Evolutionary conservation across 2,797 vertebrate species (phyloP).

Genomic region (Smutsia gigantea): DNA sequence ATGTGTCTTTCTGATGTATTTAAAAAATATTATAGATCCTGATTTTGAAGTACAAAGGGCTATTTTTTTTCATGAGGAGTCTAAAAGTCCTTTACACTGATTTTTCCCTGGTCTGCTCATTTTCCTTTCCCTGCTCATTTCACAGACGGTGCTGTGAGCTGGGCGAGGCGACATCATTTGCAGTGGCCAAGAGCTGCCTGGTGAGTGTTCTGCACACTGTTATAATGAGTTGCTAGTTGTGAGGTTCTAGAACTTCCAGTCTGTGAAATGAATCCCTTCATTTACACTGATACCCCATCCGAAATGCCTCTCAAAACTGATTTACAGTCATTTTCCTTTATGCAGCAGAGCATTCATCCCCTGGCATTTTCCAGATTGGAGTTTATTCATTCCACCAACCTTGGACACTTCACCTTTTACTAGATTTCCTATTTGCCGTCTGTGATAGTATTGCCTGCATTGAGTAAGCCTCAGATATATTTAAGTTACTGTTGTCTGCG

Average conservation of each 20-base stretch:
- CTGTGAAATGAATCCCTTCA: background rate
- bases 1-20: slow-evolving; percentile 31
- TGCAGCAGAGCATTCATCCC: background rate
- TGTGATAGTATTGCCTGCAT: background rate
- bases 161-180: slow-evolving; percentile 42
- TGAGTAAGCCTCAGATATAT: background rate
- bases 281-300: background rate
- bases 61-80: background rate
- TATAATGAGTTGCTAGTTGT: background rate
- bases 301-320: background rate
- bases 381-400: background rate
- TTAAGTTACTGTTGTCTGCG: background rate
- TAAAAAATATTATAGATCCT: background rate
- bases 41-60: slow-evolving; percentile 1
- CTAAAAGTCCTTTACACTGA: slow-evolving; percentile 19
- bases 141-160: slow-evolving; percentile 70
- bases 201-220: slow-evolving; percentile 74
- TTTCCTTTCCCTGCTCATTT: slow-evolving; percentile 66
- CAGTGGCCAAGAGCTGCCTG: slow-evolving; percentile 53
- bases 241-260: background rate
- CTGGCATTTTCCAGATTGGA: background rate
- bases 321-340: background rate
- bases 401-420: background rate
- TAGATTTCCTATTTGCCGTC: background rate
- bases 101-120: background rate